These are phyloP conservation scores for Papilio protenor DNA, from an alignment of 2,888 invertebrate species.

Conservation along the genomic window DNA sequence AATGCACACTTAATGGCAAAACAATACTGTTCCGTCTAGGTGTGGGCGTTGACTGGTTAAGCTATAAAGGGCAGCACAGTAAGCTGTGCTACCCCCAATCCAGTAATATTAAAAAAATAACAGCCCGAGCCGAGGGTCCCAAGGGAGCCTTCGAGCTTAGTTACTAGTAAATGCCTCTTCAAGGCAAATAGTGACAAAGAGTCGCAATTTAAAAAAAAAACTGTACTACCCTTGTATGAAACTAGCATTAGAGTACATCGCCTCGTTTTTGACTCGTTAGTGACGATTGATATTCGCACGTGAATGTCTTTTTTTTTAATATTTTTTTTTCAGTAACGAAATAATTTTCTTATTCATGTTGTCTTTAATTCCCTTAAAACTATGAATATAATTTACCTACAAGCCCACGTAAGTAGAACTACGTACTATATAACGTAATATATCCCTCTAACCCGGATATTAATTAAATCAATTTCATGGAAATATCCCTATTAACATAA, in stretches of 20 bases:
- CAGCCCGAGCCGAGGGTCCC: no score
- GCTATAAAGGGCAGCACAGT: no score
- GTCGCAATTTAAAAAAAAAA: no score
- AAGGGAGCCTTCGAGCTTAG: no score
- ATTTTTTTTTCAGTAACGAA: background rate
- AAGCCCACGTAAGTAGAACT: background rate
- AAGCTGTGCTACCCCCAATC: background rate
- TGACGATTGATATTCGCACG: slow-evolving; percentile 48
- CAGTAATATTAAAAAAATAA: no score
- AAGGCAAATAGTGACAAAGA: no score
- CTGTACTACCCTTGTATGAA: background rate
- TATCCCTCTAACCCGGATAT: background rate
- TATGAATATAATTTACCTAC: no score
- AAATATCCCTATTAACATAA: background rate
- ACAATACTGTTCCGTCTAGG: background rate
- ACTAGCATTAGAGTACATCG: slow-evolving; percentile 60
- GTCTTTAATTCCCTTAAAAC: no score
- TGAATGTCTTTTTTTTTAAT: slow-evolving; percentile 36
- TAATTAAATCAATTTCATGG: slow-evolving; percentile 2
- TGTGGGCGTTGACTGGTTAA: no score
- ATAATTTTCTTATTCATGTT: no score
- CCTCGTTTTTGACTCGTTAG: slow-evolving; percentile 52
- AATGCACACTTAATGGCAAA: background rate
- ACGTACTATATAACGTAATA: background rate
- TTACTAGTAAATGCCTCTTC: no score